phyloP scores from a whole-genome alignment of 2,888 invertebrate genomes.

The Dasysyrphus albostriatus region DNA sequence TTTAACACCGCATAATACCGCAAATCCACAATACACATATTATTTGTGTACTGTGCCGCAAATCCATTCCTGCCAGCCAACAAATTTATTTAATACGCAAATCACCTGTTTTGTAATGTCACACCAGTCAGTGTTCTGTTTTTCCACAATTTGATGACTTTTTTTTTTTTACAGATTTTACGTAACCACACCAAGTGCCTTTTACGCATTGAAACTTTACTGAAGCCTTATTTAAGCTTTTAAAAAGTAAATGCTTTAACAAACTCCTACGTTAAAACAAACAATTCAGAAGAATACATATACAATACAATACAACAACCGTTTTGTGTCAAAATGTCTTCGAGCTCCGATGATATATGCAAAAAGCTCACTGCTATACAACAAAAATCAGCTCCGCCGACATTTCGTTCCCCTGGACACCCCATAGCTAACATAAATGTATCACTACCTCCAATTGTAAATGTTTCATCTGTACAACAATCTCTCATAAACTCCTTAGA shows the following conservation, averaged over 20 bases:
- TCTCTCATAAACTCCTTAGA: slow-evolving; percentile 77
- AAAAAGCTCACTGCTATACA: slow-evolving; percentile 83
- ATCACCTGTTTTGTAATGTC: too few relatives aligned
- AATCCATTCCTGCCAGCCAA: too few relatives aligned
- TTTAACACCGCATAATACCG: too few relatives aligned
- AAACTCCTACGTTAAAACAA: slow-evolving; percentile 5
- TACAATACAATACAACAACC: slow-evolving; percentile 81
- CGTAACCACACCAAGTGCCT: slow-evolving; percentile 53
- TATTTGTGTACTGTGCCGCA: too few relatives aligned
- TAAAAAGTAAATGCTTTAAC: slow-evolving; percentile 23
- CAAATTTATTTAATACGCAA: too few relatives aligned
- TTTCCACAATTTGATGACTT: background rate
- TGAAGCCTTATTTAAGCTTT: slow-evolving; percentile 44
- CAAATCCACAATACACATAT: too few relatives aligned
- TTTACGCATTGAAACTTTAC: slow-evolving; percentile 24
- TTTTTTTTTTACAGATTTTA: slow-evolving; percentile 49
- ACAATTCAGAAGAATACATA: background rate
- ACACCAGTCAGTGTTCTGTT: too few relatives aligned
- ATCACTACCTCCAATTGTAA: slow-evolving; percentile 75
- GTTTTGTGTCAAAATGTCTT: slow-evolving; percentile 83
- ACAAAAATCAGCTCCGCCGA: slow-evolving; percentile 81
- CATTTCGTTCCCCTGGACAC: slow-evolving; percentile 76
- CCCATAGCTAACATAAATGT: slow-evolving; percentile 56
- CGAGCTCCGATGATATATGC: slow-evolving; percentile 83
- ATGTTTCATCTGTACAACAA: slow-evolving; percentile 70